A percentile compares a stretch with the other conserved stretches of the same genome.
Conservation (phyloP, 35 echinoderm and acorn worm species). For the Apostichopus californicus region DNA sequence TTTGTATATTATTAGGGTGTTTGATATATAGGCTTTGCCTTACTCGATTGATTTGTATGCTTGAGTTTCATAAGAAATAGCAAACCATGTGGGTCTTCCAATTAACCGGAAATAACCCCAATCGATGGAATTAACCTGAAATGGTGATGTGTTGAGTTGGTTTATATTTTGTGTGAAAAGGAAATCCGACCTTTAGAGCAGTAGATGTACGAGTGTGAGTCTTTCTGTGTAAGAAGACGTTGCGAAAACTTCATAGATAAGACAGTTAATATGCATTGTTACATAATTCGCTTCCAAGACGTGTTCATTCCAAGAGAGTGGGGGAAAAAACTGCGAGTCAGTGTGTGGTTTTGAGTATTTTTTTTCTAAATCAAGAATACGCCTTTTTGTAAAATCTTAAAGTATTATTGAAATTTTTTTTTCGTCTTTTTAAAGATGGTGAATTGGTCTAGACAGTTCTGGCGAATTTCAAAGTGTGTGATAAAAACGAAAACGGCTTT, state of each 20-base stretch:
- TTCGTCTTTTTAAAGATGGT: not conserved
- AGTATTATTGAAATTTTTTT: not conserved
- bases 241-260: not conserved
- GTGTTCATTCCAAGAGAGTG: not conserved
- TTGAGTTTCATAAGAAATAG: not conserved
- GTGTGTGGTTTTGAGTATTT: conserved; percentile 4
- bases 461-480: not conserved
- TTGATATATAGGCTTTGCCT: not conserved
- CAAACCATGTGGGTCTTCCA: not conserved
- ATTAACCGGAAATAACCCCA: not conserved
- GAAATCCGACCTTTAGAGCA: not conserved
- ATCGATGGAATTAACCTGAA: not conserved
- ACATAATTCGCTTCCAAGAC: not conserved
- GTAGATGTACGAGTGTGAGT: no score
- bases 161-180: not conserved
- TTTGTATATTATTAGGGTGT: not conserved
- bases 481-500: not conserved
- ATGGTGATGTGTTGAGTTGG: not conserved
- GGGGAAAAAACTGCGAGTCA: not conserved
- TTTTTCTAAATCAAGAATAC: not conserved
- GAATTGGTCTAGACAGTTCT: not conserved
- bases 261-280: not conserved
- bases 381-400: no score
- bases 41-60: not conserved
- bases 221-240: not conserved